phyloP scores from a whole-genome alignment of 2,888 invertebrate genomes.

The Macrophya alboannulata region DNA sequence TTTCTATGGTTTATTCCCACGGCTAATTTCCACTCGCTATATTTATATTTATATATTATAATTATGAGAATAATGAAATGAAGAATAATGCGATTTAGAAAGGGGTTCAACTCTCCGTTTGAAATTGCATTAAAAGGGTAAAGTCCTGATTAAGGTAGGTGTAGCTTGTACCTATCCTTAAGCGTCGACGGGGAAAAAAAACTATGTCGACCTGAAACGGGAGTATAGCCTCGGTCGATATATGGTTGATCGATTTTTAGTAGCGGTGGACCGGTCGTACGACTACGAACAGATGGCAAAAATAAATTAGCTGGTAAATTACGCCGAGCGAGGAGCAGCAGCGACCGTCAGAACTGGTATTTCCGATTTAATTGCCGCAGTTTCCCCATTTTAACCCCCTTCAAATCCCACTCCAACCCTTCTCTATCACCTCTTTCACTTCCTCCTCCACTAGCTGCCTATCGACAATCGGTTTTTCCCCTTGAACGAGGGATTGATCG shows the following conservation, averaged over 20 bases:
- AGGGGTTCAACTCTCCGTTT: background rate
- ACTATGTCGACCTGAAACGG: background rate
- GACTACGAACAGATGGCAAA: constrained; percentile 45
- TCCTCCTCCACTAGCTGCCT: too few species aligned
- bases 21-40: background rate
- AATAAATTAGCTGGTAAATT: constrained; percentile 54
- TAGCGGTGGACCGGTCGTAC: constrained; percentile 9
- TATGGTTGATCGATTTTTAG: constrained; percentile 26
- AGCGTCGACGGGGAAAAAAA: background rate
- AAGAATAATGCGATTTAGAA: background rate
- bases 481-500: constrained; percentile 21
- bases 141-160: background rate
- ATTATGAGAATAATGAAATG: background rate
- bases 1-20: background rate
- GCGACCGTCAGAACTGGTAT: constrained; percentile 40
- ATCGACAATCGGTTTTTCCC: constrained; percentile 38
- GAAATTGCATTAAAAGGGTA: background rate
- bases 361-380: constrained; percentile 51
- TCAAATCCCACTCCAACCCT: background rate
- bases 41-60: too few species aligned
- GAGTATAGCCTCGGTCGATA: background rate
- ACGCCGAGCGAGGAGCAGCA: constrained; percentile 4
- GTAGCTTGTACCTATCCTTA: background rate
- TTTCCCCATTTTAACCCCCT: background rate
- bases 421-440: background rate